These are phyloP conservation scores for Argopecten irradians DNA, from an alignment of 1,140 invertebrate genomes.

Conservation along the genomic window DNA sequence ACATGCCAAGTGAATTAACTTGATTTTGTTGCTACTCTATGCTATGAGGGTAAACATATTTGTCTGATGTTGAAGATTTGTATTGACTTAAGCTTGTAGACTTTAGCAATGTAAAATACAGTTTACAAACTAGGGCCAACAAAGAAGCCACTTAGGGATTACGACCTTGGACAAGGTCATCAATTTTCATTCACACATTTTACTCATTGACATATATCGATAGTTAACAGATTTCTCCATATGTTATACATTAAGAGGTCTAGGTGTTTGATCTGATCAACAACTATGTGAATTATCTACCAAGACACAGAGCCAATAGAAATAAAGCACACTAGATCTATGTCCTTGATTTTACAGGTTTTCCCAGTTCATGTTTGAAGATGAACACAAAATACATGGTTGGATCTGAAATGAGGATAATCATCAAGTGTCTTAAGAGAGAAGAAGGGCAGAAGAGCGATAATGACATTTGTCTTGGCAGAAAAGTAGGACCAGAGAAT, in stretches of 20 bases:
- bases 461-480: no score
- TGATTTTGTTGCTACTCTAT: not conserved
- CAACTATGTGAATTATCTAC: not conserved
- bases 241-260: not conserved
- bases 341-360: not conserved
- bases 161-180: not conserved
- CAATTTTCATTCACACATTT: not conserved
- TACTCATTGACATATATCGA: not conserved
- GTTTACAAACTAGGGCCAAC: not conserved
- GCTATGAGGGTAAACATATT: not conserved
- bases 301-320: not conserved
- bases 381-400: not conserved
- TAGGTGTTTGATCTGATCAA: not conserved
- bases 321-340: no score
- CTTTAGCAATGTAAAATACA: not conserved
- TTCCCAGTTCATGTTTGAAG: not conserved
- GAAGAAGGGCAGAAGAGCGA: no score
- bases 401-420: not conserved
- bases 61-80: not conserved
- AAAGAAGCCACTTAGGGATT: not conserved
- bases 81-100: not conserved
- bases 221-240: not conserved
- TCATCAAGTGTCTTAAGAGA: no score
- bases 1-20: constrained; percentile 18
- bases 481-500: no score